Base-by-base conservation (phyloP, 2,113 vertebrate species). In the Ochotona curzoniae region DNA sequence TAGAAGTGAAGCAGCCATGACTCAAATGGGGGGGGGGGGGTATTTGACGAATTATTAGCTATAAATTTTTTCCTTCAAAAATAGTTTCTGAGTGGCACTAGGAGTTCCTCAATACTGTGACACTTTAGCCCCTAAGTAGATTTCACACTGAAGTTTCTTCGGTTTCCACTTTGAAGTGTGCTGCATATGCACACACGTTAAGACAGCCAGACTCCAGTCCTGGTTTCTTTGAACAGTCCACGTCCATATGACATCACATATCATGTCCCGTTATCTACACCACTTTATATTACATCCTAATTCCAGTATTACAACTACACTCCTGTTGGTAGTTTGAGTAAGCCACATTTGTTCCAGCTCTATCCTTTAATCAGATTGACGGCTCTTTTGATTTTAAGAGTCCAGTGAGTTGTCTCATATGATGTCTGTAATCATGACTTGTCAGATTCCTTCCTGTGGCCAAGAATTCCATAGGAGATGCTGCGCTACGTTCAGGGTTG, bases 11-110 rank as follows among this genome's bases (percentile, higher is more conserved):
- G 54, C 54, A 57, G 54, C 54, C 18, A 18, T 14, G 54, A 57
- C 54, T 17, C 54, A 57, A 57, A 57, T 13, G 18, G 14, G 14
- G 2, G 17, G 13, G 54, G 54, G 13, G 18, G 54, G 23, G 9
- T 83, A 81, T 76, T 30, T 92, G 32, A 94, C 83, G 60, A 79
- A 88, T 51, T 11, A n/a, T 82, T 60, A 28, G 87, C 17, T 23
- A 78, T 12, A 85, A 14, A 32, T 21, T 51, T 71, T 85, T 71
- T 83, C 49, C 49, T 88, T 81, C 28, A 71, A 83, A 73, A 57
- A 73, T 11, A n/a, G 54, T 15, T 70, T 74, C 44, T 30, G 44
- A 76, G 4, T 49, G 21, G 28, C 15, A 17, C 14, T n/a, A n/a
- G n/a, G 0, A 2, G 86, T 47, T 83, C 78, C 64, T 73, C 57